A percentile compares a stretch with the other conserved stretches of the same genome.
These are phyloP conservation scores for Lophotis ruficrista DNA, from an alignment of 2,113 vertebrate species.

Conservation along the genomic window DNA sequence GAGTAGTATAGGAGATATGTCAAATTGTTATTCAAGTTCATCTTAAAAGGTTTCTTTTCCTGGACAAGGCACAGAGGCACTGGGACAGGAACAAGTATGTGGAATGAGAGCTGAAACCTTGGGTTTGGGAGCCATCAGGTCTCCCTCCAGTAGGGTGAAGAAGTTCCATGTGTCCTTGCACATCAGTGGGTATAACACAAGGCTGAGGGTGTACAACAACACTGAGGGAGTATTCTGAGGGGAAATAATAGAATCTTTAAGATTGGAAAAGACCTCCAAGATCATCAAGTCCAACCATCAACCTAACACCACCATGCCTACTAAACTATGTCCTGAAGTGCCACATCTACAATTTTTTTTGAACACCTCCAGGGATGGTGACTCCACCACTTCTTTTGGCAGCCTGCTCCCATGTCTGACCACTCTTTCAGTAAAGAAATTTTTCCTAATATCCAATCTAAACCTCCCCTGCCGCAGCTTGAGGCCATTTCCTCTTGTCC, in stretches of 20 bases:
- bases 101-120: neutral
- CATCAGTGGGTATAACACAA: fast-evolving
- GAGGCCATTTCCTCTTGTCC: too few species aligned
- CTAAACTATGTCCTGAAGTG: too few species aligned
- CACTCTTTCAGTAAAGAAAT: too few species aligned
- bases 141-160: neutral
- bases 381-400: too few species aligned
- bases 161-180: neutral
- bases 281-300: too few species aligned
- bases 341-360: too few species aligned
- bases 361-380: too few species aligned
- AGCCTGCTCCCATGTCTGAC: too few species aligned
- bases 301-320: too few species aligned
- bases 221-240: neutral
- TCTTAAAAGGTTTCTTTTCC: neutral
- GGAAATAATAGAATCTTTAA: neutral
- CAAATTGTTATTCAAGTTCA: neutral
- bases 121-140: neutral
- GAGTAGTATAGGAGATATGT: neutral
- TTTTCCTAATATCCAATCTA: too few species aligned
- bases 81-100: neutral
- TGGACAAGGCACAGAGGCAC: neutral
- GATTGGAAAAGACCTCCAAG: too few species aligned
- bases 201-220: neutral
- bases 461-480: too few species aligned